These are phyloP conservation scores for Charadrius vociferus DNA, from an alignment of 2,113 vertebrate species.

Conservation along the genomic window DNA sequence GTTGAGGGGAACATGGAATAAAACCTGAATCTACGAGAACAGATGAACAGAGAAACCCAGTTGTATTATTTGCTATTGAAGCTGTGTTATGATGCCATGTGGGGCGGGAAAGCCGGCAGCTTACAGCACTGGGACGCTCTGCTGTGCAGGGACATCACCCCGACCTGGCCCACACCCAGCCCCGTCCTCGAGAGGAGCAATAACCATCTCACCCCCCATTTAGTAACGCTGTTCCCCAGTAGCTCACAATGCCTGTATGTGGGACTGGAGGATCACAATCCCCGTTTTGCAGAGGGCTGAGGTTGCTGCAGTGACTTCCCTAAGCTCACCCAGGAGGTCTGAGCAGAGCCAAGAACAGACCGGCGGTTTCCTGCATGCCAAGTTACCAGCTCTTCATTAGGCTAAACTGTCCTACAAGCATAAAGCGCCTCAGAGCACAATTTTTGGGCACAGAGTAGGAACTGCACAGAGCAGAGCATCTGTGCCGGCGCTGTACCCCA, in stretches of 20 bases:
- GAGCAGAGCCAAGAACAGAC: slow-evolving; percentile 25
- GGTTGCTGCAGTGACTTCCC: background rate
- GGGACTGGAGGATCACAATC: background rate
- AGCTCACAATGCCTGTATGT: background rate
- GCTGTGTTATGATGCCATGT: background rate
- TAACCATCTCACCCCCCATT: background rate
- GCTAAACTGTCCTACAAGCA: slow-evolving; percentile 59
- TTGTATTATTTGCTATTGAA: background rate
- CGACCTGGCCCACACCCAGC: fast-evolving
- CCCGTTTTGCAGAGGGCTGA: background rate
- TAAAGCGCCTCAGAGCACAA: slow-evolving; percentile 39
- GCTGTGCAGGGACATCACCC: background rate
- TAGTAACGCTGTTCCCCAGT: background rate
- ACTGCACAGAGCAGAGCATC: slow-evolving; percentile 51
- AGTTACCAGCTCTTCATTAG: slow-evolving; percentile 18
- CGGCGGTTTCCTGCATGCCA: background rate
- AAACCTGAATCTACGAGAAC: background rate
- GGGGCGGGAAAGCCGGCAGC: fast-evolving
- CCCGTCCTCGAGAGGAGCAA: background rate
- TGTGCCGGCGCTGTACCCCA: background rate
- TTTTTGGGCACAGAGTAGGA: slow-evolving; percentile 17
- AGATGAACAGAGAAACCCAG: background rate
- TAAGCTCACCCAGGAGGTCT: background rate
- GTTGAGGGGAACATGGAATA: background rate
- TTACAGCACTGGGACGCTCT: background rate